Evolutionary conservation across 2,888 invertebrate genomes (phyloP).

Genomic region (Leucoma salicis): DNA sequence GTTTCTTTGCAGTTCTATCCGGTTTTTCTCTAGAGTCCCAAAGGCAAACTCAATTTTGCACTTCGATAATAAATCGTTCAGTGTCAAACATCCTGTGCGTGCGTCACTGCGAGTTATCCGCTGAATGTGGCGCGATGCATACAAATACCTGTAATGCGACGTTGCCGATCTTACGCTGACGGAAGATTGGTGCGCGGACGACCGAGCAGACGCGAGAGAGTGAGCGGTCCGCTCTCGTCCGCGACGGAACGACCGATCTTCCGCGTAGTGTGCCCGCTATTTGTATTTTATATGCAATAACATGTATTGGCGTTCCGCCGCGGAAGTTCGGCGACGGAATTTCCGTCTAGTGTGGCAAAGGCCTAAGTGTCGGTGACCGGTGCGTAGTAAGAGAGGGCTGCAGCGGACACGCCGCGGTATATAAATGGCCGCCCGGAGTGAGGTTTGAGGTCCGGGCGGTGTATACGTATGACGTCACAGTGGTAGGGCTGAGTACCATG

Average conservation of each 20-base stretch:
- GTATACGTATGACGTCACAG: no score
- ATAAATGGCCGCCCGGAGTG: no score
- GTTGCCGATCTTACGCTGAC: neutral
- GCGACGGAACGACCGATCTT: neutral
- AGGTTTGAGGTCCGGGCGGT: no score
- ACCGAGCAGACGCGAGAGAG: neutral
- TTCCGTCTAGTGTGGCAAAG: neutral
- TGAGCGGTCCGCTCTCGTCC: neutral
- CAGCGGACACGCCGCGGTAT: no score
- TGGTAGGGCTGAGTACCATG: no score
- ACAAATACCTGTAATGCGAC: no score
- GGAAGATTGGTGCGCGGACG: neutral
- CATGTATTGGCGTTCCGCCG: constrained; percentile 2
- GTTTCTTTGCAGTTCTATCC: constrained; percentile 7
- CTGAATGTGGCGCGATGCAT: no score
- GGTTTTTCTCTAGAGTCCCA: constrained; percentile 5
- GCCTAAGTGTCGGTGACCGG: no score
- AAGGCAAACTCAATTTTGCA: constrained; percentile 13
- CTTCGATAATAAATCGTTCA: constrained; percentile 11
- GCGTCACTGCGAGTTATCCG: no score
- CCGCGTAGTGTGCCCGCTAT: neutral
- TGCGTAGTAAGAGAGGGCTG: no score
- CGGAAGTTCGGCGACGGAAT: no score
- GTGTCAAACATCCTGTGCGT: constrained; percentile 15
- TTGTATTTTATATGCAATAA: neutral